Evolutionary conservation across 2,113 vertebrate species (phyloP).

Genomic region (Mirounga angustirostris): DNA sequence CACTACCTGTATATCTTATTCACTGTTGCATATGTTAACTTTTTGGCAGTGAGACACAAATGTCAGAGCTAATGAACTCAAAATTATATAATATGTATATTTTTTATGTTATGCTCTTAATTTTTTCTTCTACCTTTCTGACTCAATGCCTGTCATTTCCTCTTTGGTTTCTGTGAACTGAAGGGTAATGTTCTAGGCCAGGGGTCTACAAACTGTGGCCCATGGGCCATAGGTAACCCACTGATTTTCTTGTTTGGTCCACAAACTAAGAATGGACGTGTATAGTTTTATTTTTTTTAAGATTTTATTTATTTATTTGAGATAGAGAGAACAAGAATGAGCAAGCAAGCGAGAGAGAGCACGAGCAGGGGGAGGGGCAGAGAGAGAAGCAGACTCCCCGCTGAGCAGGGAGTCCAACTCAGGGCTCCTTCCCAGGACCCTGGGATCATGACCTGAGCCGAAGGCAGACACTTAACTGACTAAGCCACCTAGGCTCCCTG

Average conservation of each 20-base stretch:
- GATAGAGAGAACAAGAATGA: no score
- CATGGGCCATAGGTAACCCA: no score
- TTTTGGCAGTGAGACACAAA: background rate
- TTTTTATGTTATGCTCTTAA: background rate
- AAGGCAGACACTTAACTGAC: background rate
- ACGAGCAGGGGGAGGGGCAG: background rate
- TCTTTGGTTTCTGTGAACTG: background rate
- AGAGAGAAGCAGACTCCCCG: background rate
- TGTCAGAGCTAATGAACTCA: background rate
- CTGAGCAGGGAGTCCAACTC: background rate
- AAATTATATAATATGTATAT: background rate
- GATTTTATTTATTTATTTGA: background rate
- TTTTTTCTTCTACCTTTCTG: background rate
- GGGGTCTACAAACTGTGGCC: background rate
- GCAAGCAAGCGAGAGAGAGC: background rate
- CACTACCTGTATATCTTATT: background rate
- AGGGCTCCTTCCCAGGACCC: background rate
- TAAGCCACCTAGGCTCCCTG: background rate
- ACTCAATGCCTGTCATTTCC: background rate
- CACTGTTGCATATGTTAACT: background rate
- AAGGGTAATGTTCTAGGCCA: background rate
- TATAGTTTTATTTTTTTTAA: background rate
- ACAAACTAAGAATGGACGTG: background rate
- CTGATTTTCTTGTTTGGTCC: background rate
- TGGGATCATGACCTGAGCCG: background rate